Percentiles rank a stretch among this genome's conserved stretches.
These are phyloP conservation scores for Scytalopus superciliaris DNA, from an alignment of 2,113 vertebrate species.

Conservation along the genomic window DNA sequence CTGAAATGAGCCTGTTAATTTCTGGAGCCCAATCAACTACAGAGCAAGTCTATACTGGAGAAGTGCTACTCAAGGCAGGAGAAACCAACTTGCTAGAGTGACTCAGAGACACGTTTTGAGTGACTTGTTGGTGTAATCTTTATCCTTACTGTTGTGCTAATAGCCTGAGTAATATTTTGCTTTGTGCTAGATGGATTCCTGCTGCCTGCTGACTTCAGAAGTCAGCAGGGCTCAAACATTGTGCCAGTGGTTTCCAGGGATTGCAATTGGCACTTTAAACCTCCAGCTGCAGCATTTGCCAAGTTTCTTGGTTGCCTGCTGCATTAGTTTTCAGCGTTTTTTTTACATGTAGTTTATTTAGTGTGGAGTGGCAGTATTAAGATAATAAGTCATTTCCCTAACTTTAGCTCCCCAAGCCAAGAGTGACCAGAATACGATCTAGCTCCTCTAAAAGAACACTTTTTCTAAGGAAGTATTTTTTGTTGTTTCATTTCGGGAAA, in stretches of 20 bases:
- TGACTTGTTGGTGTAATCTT: background rate
- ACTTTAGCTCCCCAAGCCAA: background rate
- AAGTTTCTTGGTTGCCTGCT: background rate
- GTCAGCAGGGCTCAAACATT: background rate
- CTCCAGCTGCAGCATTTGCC: background rate
- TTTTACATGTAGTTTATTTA: background rate
- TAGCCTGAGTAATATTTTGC: background rate
- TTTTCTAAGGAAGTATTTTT: background rate
- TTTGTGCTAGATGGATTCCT: background rate
- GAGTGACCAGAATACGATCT: background rate
- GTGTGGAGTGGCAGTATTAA: background rate
- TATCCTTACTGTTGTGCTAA: background rate
- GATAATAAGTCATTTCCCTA: background rate
- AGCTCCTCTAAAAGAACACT: background rate
- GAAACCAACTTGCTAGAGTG: background rate
- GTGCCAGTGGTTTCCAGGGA: background rate
- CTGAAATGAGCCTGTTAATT: background rate
- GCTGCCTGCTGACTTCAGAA: background rate
- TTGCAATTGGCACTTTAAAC: background rate
- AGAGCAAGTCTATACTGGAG: background rate
- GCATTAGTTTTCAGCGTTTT: background rate
- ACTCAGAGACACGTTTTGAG: background rate
- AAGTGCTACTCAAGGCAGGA: background rate
- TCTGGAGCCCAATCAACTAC: background rate
- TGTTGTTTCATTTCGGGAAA: background rate